Percentiles rank a stretch among this genome's conserved stretches.
phyloP scores from a whole-genome alignment of 2,888 invertebrate genomes.

The Drosophila macrospina region DNA sequence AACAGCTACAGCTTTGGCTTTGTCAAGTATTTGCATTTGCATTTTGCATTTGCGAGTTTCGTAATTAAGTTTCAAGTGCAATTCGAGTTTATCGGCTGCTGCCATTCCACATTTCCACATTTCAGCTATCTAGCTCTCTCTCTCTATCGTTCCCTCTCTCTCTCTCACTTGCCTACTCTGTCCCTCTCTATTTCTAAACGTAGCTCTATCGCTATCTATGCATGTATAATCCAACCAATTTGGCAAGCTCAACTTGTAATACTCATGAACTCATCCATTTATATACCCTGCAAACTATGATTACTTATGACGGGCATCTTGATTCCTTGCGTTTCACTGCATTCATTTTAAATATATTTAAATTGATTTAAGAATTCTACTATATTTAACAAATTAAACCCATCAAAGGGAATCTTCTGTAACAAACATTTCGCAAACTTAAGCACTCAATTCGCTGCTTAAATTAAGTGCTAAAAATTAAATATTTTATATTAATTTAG shows the following conservation, averaged over 20 bases:
- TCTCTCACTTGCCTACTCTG: no score
- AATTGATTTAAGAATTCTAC: no score
- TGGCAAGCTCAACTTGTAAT: slow-evolving; percentile 57
- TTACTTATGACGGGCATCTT: no score
- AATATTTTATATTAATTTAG: no score
- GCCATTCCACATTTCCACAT: slow-evolving; percentile 44
- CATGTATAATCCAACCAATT: slow-evolving; percentile 49
- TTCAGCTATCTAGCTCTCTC: slow-evolving; percentile 1
- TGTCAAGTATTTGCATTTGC: slow-evolving; percentile 64
- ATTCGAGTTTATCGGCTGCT: slow-evolving; percentile 70
- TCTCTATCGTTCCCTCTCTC: neutral
- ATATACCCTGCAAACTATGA: slow-evolving; percentile 17
- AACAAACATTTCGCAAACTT: no score
- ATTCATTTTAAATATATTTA: no score
- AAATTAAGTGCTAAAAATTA: no score
- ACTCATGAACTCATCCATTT: slow-evolving; percentile 38
- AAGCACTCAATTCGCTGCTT: no score
- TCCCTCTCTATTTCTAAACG: neutral
- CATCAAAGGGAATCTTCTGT: no score
- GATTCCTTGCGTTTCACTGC: no score
- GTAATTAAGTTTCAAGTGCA: slow-evolving; percentile 78
- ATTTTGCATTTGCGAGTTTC: slow-evolving; percentile 69
- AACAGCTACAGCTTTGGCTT: slow-evolving; percentile 44
- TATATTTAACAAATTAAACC: no score
- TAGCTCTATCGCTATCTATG: slow-evolving; percentile 8